Conservation (phyloP, 2,888 invertebrate genomes). For the Dasysyrphus tricinctus region DNA sequence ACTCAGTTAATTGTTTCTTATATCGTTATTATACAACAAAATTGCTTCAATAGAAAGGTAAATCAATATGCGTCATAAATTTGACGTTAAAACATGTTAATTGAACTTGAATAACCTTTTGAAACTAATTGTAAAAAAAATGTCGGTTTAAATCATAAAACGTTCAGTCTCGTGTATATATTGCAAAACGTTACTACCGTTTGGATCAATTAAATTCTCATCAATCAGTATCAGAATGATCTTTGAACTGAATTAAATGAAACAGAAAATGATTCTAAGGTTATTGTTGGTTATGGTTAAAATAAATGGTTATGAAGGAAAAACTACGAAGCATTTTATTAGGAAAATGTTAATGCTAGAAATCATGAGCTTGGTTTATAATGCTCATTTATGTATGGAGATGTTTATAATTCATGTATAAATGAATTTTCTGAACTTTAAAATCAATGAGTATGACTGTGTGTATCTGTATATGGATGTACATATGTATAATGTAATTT, state of each 20-base stretch:
- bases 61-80: background rate
- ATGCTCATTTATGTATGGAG: too few species aligned
- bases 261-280: too few species aligned
- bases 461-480: too few species aligned
- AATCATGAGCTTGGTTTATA: too few species aligned
- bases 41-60: background rate
- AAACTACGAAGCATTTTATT: too few species aligned
- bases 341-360: too few species aligned
- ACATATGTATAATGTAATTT: too few species aligned
- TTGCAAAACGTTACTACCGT: constrained; percentile 3
- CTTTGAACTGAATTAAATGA: constrained; percentile 33
- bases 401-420: too few species aligned
- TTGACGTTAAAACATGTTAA: background rate
- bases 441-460: too few species aligned
- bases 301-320: too few species aligned
- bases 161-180: background rate
- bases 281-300: too few species aligned
- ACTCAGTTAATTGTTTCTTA: background rate
- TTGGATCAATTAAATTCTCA: background rate
- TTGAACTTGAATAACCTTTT: constrained; percentile 22
- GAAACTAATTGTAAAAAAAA: background rate
- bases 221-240: constrained; percentile 23
- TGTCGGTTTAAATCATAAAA: background rate
- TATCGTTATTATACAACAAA: background rate
- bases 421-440: too few species aligned